Percentiles rank a stretch among this genome's conserved stretches.
phyloP scores from a whole-genome alignment of 1,140 invertebrate genomes.

The Hirudo medicinalis region DNA sequence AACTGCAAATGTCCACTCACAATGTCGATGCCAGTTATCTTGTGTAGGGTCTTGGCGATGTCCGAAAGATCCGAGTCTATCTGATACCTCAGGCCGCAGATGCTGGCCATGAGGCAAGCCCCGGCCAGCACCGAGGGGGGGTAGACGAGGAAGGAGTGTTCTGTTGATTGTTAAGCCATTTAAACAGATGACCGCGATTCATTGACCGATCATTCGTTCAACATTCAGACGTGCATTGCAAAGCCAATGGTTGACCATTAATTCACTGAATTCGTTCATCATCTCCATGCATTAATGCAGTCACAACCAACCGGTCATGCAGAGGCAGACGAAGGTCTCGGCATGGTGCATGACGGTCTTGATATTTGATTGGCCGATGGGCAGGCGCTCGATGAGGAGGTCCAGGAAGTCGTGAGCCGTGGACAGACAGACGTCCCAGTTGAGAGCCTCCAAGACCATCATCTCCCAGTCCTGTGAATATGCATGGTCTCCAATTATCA shows the following conservation, averaged over 20 bases:
- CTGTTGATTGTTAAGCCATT: background rate
- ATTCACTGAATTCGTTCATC: too few relatives aligned
- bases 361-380: constrained; percentile 36
- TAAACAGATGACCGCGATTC: too few relatives aligned
- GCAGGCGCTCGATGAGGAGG: constrained; percentile 55
- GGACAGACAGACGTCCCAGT: constrained; percentile 67
- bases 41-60: background rate
- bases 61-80: background rate
- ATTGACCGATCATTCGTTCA: too few relatives aligned
- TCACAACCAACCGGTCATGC: constrained; percentile 31
- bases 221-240: too few relatives aligned
- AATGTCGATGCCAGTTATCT: background rate
- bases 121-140: background rate
- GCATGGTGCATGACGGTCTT: constrained; percentile 34
- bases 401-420: constrained; percentile 68
- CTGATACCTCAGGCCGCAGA: background rate
- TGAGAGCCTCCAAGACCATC: constrained; percentile 58
- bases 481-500: too few relatives aligned
- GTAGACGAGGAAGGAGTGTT: constrained; percentile 8
- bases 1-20: background rate
- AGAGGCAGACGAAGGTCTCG: constrained; percentile 36
- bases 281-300: too few relatives aligned
- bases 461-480: constrained; percentile 61
- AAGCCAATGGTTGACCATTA: too few relatives aligned
- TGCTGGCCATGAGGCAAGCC: background rate